These are phyloP conservation scores for Meloidogyne exigua DNA, from an alignment of 1,140 invertebrate genomes.

Conservation along the genomic window DNA sequence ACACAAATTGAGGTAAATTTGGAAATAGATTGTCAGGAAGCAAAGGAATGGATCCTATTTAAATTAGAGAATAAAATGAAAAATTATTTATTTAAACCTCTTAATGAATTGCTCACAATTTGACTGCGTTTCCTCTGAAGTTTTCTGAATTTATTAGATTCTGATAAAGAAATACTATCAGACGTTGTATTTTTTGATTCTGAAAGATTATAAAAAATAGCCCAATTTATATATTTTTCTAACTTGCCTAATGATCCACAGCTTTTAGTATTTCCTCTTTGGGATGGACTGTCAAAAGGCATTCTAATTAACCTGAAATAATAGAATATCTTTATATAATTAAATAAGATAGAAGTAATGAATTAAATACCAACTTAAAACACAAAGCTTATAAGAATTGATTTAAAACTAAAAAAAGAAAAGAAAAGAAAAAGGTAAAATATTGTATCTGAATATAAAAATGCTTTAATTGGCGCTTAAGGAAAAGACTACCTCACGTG, in stretches of 20 bases:
- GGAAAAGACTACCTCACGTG: not conserved
- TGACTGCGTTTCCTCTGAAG: not conserved
- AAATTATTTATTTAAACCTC: not conserved
- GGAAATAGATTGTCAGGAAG: not conserved
- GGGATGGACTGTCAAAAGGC: not conserved
- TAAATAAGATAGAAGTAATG: not conserved
- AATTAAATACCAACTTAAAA: not conserved
- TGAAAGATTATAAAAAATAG: not conserved
- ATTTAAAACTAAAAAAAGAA: not conserved
- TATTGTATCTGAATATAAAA: not conserved
- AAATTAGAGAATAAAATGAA: too few relatives aligned
- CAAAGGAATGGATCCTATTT: not conserved
- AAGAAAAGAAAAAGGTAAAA: not conserved
- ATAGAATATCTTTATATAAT: too few relatives aligned
- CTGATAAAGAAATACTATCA: not conserved
- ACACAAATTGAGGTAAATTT: not conserved
- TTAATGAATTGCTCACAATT: not conserved
- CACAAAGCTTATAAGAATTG: not conserved
- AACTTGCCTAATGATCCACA: not conserved
- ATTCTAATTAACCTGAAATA: not conserved
- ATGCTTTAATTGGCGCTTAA: not conserved
- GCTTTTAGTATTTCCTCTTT: not conserved
- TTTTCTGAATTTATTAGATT: not conserved
- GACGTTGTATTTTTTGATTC: not conserved
- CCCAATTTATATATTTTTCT: not conserved